phyloP scores from a whole-genome alignment of 1,140 invertebrate species.

The Drosophila kohkoa region DNA sequence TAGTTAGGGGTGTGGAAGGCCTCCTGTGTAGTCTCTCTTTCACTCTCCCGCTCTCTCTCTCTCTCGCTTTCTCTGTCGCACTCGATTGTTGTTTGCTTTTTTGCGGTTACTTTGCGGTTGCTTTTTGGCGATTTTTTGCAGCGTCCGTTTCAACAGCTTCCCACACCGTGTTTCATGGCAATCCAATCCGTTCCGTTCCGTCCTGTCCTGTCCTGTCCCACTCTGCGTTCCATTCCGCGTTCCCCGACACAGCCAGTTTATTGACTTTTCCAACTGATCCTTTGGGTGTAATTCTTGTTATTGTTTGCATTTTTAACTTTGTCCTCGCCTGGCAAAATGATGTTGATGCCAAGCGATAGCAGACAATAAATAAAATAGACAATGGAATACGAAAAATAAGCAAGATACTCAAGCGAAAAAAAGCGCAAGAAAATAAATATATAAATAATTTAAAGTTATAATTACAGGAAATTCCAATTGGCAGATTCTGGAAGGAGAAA shows the following conservation, averaged over 20 bases:
- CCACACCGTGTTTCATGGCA: conserved; percentile 10
- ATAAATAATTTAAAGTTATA: conserved; percentile 21
- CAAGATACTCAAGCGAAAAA: too few species aligned
- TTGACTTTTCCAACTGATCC: conserved; percentile 82
- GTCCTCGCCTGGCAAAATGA: neutral
- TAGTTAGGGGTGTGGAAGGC: neutral
- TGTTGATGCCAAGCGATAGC: conserved; percentile 24
- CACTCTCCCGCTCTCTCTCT: neutral
- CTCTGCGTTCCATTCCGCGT: conserved; percentile 20
- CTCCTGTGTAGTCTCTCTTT: conserved; percentile 26
- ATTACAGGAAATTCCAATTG: too few species aligned
- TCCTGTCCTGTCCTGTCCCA: neutral
- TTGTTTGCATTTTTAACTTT: conserved; percentile 69
- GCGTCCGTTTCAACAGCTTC: conserved; percentile 40
- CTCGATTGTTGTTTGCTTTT: conserved; percentile 63
- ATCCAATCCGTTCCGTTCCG: conserved; percentile 17
- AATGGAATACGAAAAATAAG: too few species aligned
- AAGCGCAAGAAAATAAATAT: conserved; percentile 8
- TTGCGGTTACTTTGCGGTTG: conserved; percentile 80
- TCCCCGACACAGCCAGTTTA: conserved; percentile 40
- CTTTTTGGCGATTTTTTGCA: conserved; percentile 55
- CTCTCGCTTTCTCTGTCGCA: neutral
- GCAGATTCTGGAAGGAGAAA: too few species aligned
- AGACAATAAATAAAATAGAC: conserved; percentile 2
- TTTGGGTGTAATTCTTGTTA: conserved; percentile 80